Conservation (phyloP, 2,797 vertebrate species). For the Hypotaenidia okinawae region DNA sequence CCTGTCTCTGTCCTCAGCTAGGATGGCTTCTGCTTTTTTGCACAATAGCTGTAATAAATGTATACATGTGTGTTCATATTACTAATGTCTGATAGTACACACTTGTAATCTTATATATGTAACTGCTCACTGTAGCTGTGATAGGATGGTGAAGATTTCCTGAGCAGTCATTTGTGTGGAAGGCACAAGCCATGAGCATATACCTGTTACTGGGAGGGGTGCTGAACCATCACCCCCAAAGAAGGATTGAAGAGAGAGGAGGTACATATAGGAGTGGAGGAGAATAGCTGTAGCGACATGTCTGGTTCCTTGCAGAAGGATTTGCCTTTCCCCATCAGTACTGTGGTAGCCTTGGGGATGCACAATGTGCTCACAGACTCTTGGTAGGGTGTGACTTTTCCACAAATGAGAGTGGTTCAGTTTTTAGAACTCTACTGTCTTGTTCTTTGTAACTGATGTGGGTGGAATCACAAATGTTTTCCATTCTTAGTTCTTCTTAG, state of each 20-base stretch:
- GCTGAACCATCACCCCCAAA: neutral
- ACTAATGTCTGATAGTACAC: neutral
- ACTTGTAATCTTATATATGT: neutral
- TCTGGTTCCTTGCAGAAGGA: neutral
- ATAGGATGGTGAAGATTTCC: neutral
- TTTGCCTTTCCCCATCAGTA: rapidly evolving
- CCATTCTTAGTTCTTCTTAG: neutral
- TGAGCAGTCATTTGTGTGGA: neutral
- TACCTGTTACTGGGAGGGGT: rapidly evolving
- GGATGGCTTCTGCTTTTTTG: neutral
- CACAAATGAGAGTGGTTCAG: neutral
- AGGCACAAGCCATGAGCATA: neutral
- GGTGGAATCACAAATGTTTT: neutral
- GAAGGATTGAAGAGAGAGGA: neutral
- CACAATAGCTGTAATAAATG: neutral
- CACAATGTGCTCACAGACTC: neutral
- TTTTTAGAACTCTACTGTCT: neutral
- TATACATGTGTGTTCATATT: neutral
- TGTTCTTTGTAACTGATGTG: neutral
- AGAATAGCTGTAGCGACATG: neutral
- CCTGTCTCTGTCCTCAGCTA: neutral
- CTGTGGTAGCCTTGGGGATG: neutral
- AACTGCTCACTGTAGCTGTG: neutral
- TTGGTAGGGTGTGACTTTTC: neutral
- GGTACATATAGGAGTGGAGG: neutral